Evolutionary conservation across 2,797 vertebrate genomes (phyloP).

Genomic region (Chiloscyllium punctatum): DNA sequence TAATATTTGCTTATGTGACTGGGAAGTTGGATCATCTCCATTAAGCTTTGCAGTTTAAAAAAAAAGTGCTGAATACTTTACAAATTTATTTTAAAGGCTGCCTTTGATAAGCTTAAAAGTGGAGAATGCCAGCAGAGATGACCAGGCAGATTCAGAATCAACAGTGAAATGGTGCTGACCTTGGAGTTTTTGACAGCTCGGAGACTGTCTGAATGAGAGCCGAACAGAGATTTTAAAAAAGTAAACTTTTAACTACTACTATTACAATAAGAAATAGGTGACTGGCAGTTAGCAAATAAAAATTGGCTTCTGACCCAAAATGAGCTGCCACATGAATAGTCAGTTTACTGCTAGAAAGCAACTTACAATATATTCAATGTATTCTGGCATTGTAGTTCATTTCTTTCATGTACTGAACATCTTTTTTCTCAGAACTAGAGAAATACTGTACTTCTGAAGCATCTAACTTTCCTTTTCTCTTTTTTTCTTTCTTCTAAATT

Average conservation of each 20-base stretch:
- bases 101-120: neutral
- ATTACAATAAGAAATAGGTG: neutral
- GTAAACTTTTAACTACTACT: neutral
- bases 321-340: neutral
- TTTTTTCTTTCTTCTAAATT: neutral
- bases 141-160: neutral
- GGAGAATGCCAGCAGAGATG: neutral
- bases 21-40: neutral
- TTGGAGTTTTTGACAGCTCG: neutral
- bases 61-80: neutral
- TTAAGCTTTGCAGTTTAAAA: neutral
- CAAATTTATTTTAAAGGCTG: neutral
- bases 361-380: neutral
- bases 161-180: neutral
- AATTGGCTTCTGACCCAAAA: neutral
- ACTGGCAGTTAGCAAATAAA: neutral
- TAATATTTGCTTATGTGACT: slow-evolving; percentile 1
- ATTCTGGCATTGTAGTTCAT: neutral
- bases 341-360: neutral
- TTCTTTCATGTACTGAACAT: too few species aligned
- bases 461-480: neutral
- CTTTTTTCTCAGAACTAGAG: neutral
- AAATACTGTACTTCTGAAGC: neutral
- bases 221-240: neutral
- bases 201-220: neutral